A percentile compares a stretch with the other conserved stretches of the same genome.
These are phyloP conservation scores for Atethmia centrago DNA, from an alignment of 2,888 invertebrate genomes.

Conservation along the genomic window DNA sequence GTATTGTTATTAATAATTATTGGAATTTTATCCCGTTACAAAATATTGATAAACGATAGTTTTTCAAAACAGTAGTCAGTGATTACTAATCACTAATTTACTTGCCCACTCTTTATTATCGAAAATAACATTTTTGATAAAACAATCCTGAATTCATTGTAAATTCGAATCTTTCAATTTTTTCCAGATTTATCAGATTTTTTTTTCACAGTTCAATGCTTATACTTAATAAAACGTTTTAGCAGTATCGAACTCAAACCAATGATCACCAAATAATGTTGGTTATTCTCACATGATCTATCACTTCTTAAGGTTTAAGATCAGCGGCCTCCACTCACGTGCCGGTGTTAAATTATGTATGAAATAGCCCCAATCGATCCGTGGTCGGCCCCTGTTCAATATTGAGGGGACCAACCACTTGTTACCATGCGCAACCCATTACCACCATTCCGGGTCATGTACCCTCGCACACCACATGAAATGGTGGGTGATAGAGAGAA, in stretches of 20 bases:
- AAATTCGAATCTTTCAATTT: neutral
- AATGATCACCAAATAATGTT: neutral
- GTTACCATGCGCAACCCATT: conserved; percentile 58
- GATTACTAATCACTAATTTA: neutral
- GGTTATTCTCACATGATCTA: conserved; percentile 12
- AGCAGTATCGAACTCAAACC: neutral
- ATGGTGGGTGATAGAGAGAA: conserved; percentile 4
- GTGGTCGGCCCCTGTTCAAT: conserved; percentile 50
- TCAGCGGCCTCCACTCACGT: conserved; percentile 35
- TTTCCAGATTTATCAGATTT: neutral
- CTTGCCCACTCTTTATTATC: neutral
- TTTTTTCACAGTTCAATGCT: neutral
- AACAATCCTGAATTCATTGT: neutral
- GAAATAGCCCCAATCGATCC: conserved; percentile 72
- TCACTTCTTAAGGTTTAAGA: conserved; percentile 13
- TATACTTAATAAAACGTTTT: neutral
- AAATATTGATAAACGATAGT: neutral
- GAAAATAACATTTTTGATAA: neutral
- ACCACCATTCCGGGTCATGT: conserved; percentile 41
- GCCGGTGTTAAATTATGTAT: conserved; percentile 74
- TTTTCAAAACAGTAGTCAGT: neutral
- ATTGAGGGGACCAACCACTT: conserved; percentile 61
- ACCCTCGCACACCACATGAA: conserved; percentile 33
- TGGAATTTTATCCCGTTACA: neutral
- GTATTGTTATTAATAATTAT: neutral